Percentiles rank a stretch among this genome's conserved stretches.
Evolutionary conservation across 37 sponge, comb jelly and placozoan species (phyloP).

Genomic region (Halisarca cf. caerulea): DNA sequence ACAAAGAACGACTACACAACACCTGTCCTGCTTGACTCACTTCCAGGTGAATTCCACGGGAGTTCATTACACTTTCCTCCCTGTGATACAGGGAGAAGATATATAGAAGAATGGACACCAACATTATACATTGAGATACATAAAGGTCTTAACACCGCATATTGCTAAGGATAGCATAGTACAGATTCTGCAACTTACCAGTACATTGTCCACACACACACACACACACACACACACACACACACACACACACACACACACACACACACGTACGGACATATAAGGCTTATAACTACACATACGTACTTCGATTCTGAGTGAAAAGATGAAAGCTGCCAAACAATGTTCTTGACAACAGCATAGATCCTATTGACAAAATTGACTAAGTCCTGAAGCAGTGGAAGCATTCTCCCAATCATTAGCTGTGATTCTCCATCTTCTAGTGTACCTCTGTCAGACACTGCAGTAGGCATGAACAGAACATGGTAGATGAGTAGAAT

Average conservation of each 20-base stretch:
- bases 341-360: slow-evolving; percentile 69
- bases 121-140: neutral
- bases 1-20: too few species aligned
- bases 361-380: slow-evolving; percentile 79
- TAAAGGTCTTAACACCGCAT: too few species aligned
- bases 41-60: slow-evolving; percentile 18
- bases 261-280: neutral
- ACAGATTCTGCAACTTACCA: neutral
- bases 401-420: slow-evolving; percentile 88
- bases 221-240: neutral
- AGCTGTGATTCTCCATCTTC: slow-evolving; percentile 93
- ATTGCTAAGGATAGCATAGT: too few species aligned
- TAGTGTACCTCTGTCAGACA: slow-evolving; percentile 28
- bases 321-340: slow-evolving; percentile 77
- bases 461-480: neutral
- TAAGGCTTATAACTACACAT: too few species aligned
- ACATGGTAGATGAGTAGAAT: neutral
- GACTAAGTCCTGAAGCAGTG: slow-evolving; percentile 79
- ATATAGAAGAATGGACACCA: neutral
- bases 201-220: neutral
- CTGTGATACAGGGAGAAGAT: neutral
- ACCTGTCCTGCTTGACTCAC: neutral
- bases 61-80: neutral
- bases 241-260: too few species aligned
- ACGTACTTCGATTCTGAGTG: slow-evolving; percentile 44